Evolutionary conservation across 2,888 invertebrate species (phyloP), one percentile per base, ranked within the genome.

Genomic region (Neuroscelio doddi): DNA sequence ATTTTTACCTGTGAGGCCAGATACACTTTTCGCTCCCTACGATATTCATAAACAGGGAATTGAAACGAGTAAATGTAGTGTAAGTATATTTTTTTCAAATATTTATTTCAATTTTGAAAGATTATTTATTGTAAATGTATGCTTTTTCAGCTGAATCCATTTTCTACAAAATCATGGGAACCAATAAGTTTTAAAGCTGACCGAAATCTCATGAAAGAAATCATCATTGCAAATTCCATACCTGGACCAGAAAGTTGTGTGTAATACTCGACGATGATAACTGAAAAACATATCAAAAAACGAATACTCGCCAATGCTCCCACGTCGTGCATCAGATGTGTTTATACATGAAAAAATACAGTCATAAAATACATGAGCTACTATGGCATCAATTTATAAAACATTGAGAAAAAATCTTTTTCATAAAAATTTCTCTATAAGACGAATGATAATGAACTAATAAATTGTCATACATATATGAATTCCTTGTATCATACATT

Each of bases 241-340:
- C 94, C 94, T 24, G 94, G 94, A 63, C 94, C 94, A 34, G 94
- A 94, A 85, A 94, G 94, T 87, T 94, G 94, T 86, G 94, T 94
- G 82, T 94, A 90, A 89, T 64, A 51, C 45, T 64, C 50, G 44
- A 52, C 45, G 55, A 47, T 39, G 10, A 14, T 36, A 4, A 24
- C 7, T 10, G 24, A 24, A 41, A 41, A 10, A 41, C 41, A 41
- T 41, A 41, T 41, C 41, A 41, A 41, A 12, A 41, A 41, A 10
- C 24, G 12, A 41, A 41, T n/a, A 21, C 21, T 21, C 12, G 41
- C 38, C 17, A 10, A 30, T 9, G 30, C 10, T 10, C 3, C 2
- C n/a, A 30, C 10, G 8, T 30, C 1, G 14, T 14, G 34, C 34
- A 1, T n/a, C 1, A 38, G 16, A 17, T 17, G 38, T 17, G 17